Base-by-base conservation (phyloP, 2,113 vertebrate species). In the Oenanthe oenanthe region DNA sequence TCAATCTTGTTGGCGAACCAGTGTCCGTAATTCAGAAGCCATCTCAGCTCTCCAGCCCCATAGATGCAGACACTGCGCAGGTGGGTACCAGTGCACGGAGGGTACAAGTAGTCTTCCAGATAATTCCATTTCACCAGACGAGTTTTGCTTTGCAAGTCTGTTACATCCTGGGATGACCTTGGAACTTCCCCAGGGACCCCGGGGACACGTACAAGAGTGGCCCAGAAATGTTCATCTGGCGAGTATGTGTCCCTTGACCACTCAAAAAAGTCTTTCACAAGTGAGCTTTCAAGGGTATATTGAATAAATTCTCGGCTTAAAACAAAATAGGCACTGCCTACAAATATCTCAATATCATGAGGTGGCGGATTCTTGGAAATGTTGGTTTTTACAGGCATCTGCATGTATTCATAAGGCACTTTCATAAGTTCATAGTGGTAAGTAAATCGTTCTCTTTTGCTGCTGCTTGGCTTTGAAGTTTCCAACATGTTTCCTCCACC, bases 1-100 rank as follows among this genome's bases (percentile, higher is more conserved):
- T 99, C 99, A 85, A 99, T 98, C 94, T 99, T 99, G 95, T 99
- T 99, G 81, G 98, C 99, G 13, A 99, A 99, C 99, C 99, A 99
- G 87, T 99, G 99, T 4, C 99, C 98, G 0, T 98, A 98, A 73
- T 97, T 97, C 16, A 99, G 96, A 51, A 99, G 99, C 99, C 99
- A 99, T n/a, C 98, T 98, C 87, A 99, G 79, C 68, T 99, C 99
- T 3, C 98, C 98, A 0, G 98, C 98, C 20, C 99, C 99, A 1
- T 97, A 99, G 87, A 99, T 99, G 74, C 99, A 98, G 42, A 99
- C 98, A 7, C 99, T 99, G 71, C 98, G 99, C 40, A 98, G 94
- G 73, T 99, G 99, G 24, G 54, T 81, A 7, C 99, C 99, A 4
- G 99, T 98, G 94, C 99, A 99, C 0, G 97, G 93, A 8, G 99